Evolutionary conservation across 2,797 vertebrate species (phyloP), one percentile per base, ranked within the genome.

Genomic region (Microctenopoma stevenorrisi): DNA sequence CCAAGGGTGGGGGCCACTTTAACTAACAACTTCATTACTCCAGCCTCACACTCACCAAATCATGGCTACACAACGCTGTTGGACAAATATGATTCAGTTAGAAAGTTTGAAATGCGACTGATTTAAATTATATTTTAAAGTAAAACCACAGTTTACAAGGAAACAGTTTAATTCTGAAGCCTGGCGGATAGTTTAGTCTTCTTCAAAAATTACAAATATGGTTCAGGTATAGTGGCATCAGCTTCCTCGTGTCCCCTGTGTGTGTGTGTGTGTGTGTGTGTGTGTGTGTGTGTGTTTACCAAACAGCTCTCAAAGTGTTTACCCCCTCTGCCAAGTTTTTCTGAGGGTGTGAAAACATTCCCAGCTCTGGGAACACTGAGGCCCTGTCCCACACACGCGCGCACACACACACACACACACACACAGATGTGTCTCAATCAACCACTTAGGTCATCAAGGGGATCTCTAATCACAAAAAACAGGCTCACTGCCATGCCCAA

Each of bases 401-500:
- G 46, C 62, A 56, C 59, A 61, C 49, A 37, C 35, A 37, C 59
- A 66, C 59, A 66, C 57, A 68, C 47, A 76, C 54, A 72, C 2
- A 30, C 70, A 75, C 38, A 78, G 78, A 80, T 50, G 88, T 73
- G 87, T 94, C 95, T 95, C 96, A 94, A 95, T 96, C 94, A 96
- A 94, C 95, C 94, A 95, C 95, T 95, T 95, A 95, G 91, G 92
- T 95, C 92, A 95, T 94, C 90, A 92, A 91, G 93, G 90, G 67
- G 89, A 87, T 91, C 86, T 85, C 88, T 86, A 91, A 86, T 86
- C 88, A 91, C 88, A 18, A 83, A 85, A 84, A 88, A 89, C 84
- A 91, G 93, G 88, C 89, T 87, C 87, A 88, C 90, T 93, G 91
- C 89, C 89, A 85, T 76, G 85, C 90, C 89, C 88, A 87, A 89